Evolutionary conservation across 2,888 invertebrate genomes (phyloP), one percentile per base, ranked within the genome.

Genomic region (Pandemis cinnamomeana): DNA sequence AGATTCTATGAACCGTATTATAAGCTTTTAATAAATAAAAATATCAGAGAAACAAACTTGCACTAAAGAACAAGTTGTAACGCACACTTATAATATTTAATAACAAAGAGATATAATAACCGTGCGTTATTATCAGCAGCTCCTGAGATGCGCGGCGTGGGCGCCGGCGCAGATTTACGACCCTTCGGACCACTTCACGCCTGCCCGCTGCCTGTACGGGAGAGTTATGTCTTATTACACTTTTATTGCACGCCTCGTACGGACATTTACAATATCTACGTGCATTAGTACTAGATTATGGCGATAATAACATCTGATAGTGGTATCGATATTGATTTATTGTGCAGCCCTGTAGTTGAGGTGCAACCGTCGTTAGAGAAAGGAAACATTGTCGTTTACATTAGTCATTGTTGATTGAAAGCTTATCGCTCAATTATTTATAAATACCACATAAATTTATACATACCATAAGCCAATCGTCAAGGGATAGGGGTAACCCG

Each of bases 71-170:
- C 63, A 67, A 13, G 55, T 11, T 58, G 10, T 58, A 58, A 27
- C 7, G 11, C 48, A 58, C 15, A 58, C 60, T 46, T 61, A 15
- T 2, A 66, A 67, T 74, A 71, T 74, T 72, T 44, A 67, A 74
- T 74, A 74, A 71, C 71, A 74, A 74, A 75, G 76, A 85, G 84
- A 81, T 85, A 83, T 82, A 82, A 85, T 89, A 90, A 88, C 87
- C 82, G 83, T 72, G 76, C 78, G 80, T 82, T 83, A 84, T 85
- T 87, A 89, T 89, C 89, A 84, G 84, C 83, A 84, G 92, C 93
- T 90, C 84, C 91, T 90, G 91, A 87, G 87, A 86, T 89, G 87
- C 88, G 89, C 89, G 84, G 89, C 88, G 91, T 92, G 89, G 91
- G 89, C 86, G 89, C 86, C 87, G 87, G 75, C 71, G 76, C 77